Evolutionary conservation across 1,140 invertebrate genomes (phyloP), one percentile per base, ranked within the genome.

Genomic region (Pseudomyrmex concolor): DNA sequence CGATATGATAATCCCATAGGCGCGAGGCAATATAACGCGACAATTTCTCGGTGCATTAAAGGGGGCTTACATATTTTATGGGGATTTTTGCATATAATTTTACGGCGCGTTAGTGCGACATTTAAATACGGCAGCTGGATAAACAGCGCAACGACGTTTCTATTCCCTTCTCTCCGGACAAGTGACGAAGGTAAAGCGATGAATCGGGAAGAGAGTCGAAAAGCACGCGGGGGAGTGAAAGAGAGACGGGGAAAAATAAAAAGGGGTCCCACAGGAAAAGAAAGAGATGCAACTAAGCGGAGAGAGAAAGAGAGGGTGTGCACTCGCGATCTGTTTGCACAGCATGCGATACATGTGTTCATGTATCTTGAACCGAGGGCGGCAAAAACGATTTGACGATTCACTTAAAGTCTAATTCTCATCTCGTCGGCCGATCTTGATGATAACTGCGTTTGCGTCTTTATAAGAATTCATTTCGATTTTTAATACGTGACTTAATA

Each of bases 21-120:
- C 86, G 89, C 88, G 84, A 34, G 0, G 90, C 91, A 81, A 90
- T 88, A 89, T 90, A 91, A 93, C 89, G 90, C 84, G 90, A 93
- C 92, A 93, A 94, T 94, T 94, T 94, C 93, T 90, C 92, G 93
- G 92, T 94, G 92, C 92, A 93, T 94, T 93, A 94, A 87, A 83
- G 88, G 83, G 84, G 73, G 84, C 87, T 87, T 94, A 94, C 92
- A 94, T 94, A 94, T 94, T 94, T 94, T 91, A 94, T 93, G 87
- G 90, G 91, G 92, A 94, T 91, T 94, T 94, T 94, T 94, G 94
- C 93, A 94, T 94, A 94, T 94, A 93, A 94, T 94, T 94, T 94
- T 92, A 94, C 92, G 94, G 91, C 88, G 90, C 92, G 92, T 94
- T 94, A 94, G 92, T 93, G 88, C 76, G 92, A 91, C 91, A 94